phyloP scores from a whole-genome alignment of 2,888 invertebrate genomes.

The Zaprionus obscuricornis region DNA sequence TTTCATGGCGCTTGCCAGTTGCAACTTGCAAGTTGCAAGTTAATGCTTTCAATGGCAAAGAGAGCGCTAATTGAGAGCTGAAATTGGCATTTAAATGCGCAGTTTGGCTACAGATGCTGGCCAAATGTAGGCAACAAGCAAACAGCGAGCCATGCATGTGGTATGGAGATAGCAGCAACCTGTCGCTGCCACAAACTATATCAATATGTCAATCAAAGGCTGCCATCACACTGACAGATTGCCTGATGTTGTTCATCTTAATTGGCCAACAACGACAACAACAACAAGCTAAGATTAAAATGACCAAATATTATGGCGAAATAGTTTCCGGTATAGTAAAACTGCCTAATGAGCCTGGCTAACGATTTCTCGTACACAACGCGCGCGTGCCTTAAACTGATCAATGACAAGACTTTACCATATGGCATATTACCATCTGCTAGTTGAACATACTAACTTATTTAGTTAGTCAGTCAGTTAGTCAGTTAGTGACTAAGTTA shows the following conservation, averaged over 20 bases:
- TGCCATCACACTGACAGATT: slow-evolving; percentile 53
- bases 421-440: slow-evolving; percentile 5
- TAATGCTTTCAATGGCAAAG: slow-evolving; percentile 45
- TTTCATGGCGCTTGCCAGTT: slow-evolving; percentile 44
- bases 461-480: slow-evolving; percentile 8
- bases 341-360: slow-evolving; percentile 71
- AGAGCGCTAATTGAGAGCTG: slow-evolving; percentile 46
- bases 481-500: no score
- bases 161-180: slow-evolving; percentile 6
- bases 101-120: slow-evolving; percentile 48
- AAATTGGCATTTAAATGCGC: slow-evolving; percentile 60
- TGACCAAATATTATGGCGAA: slow-evolving; percentile 75
- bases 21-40: slow-evolving; percentile 26
- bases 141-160: slow-evolving; percentile 30
- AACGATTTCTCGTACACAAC: slow-evolving; percentile 58
- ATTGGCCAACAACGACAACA: slow-evolving; percentile 45
- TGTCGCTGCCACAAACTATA: slow-evolving; percentile 51
- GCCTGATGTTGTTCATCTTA: slow-evolving; percentile 48
- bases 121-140: slow-evolving; percentile 21
- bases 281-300: slow-evolving; percentile 24
- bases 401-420: slow-evolving; percentile 20
- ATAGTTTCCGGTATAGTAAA: slow-evolving; percentile 75
- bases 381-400: slow-evolving; percentile 24
- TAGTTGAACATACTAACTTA: background rate
- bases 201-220: slow-evolving; percentile 71